Conservation (phyloP, 2,888 invertebrate species). For the Polydrusus cervinus region DNA sequence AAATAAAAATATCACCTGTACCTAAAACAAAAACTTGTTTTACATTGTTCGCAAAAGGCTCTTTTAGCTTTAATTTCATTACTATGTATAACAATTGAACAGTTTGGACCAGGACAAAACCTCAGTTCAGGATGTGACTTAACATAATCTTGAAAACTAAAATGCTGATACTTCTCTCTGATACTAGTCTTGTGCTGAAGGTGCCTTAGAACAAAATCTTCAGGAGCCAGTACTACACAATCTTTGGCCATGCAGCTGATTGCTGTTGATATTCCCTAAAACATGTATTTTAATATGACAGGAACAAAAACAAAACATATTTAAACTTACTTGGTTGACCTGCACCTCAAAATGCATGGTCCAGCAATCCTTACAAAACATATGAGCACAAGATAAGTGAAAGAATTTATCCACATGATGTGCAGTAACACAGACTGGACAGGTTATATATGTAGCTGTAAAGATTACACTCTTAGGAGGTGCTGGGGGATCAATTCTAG, state of each 20-base stretch:
- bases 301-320: background rate
- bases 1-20: slow-evolving; percentile 43
- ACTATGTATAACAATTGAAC: slow-evolving; percentile 91
- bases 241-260: slow-evolving; percentile 98
- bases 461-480: slow-evolving; percentile 67
- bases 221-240: slow-evolving; percentile 95
- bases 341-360: slow-evolving; percentile 96
- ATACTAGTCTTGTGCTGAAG: slow-evolving; percentile 84
- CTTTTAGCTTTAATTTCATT: slow-evolving; percentile 88
- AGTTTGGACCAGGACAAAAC: slow-evolving; percentile 97
- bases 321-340: slow-evolving; percentile 84
- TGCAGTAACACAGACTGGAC: slow-evolving; percentile 85
- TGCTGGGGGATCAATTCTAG: slow-evolving; percentile 75
- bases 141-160: slow-evolving; percentile 97
- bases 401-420: slow-evolving; percentile 83
- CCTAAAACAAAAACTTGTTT: slow-evolving; percentile 89
- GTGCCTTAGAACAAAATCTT: slow-evolving; percentile 93
- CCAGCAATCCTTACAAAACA: slow-evolving; percentile 98
- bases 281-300: slow-evolving; percentile 27
- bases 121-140: slow-evolving; percentile 92
- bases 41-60: slow-evolving; percentile 91
- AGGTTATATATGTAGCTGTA: slow-evolving; percentile 70
- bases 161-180: slow-evolving; percentile 94
- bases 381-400: slow-evolving; percentile 91
- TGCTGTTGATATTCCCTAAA: slow-evolving; percentile 81